phyloP scores from a whole-genome alignment of 2,797 vertebrate genomes.

The Fratercula arctica region DNA sequence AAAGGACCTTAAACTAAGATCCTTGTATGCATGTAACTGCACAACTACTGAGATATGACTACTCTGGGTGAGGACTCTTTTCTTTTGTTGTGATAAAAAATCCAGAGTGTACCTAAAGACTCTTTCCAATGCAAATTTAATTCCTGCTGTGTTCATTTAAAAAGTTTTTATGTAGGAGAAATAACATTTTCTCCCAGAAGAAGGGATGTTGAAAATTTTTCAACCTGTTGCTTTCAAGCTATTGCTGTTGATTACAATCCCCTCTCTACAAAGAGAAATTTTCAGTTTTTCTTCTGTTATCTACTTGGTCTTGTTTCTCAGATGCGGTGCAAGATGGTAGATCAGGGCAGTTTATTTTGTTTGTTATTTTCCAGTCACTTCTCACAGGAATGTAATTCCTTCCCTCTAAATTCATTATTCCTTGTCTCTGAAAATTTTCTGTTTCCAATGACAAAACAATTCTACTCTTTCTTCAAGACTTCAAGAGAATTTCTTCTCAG shows the following conservation, averaged over 20 bases:
- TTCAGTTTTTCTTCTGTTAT: neutral
- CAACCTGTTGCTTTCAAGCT: neutral
- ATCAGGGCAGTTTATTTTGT: neutral
- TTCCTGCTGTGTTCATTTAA: neutral
- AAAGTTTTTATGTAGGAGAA: neutral
- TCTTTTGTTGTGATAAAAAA: neutral
- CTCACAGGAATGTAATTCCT: neutral
- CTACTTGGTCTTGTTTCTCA: neutral
- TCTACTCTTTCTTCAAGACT: neutral
- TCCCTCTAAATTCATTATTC: neutral
- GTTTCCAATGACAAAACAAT: neutral
- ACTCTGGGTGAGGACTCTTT: neutral
- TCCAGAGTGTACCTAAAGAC: neutral
- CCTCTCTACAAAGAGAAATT: neutral
- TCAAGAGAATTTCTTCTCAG: neutral
- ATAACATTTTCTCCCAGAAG: neutral
- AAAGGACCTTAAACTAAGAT: neutral
- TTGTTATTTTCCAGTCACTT: neutral
- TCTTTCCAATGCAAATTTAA: neutral
- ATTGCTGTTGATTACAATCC: neutral
- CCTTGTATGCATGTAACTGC: neutral
- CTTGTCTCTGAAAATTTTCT: neutral
- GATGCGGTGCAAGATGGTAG: accelerated
- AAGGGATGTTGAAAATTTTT: neutral
- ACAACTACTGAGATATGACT: neutral